Evolutionary conservation across 2,113 vertebrate species (phyloP).

Genomic region (Osmerus mordax): DNA sequence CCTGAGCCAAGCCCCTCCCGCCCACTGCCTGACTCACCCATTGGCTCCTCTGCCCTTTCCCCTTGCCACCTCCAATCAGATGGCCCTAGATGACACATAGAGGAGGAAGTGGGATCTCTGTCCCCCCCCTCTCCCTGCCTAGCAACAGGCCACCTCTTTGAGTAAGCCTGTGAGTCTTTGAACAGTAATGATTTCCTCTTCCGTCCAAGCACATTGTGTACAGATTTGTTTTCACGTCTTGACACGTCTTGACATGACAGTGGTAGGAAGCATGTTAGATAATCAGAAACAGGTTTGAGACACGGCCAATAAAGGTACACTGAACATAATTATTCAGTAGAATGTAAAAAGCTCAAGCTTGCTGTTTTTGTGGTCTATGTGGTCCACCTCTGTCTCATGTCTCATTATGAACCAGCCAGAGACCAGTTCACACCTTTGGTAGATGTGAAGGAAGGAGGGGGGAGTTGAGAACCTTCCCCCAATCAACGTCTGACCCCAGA

Average conservation of each 20-base stretch:
- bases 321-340: too few relatives aligned
- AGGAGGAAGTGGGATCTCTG: slow-evolving; percentile 59
- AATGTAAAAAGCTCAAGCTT: neutral
- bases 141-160: slow-evolving; percentile 63
- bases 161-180: slow-evolving; percentile 23
- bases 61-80: slow-evolving; percentile 67
- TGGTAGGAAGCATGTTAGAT: slow-evolving; percentile 5
- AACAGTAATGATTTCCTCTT: slow-evolving; percentile 40
- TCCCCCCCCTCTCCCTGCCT: slow-evolving; percentile 48
- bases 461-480: too few relatives aligned
- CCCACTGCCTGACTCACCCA: slow-evolving; percentile 61
- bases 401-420: too few relatives aligned
- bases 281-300: too few relatives aligned
- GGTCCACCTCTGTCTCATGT: slow-evolving; percentile 4
- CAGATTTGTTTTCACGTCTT: slow-evolving; percentile 49
- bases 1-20: slow-evolving; percentile 59
- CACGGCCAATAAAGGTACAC: too few relatives aligned
- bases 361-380: slow-evolving; percentile 37
- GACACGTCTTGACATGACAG: slow-evolving; percentile 44
- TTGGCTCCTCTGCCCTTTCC: slow-evolving; percentile 62
- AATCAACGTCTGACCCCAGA: too few relatives aligned
- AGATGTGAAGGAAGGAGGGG: too few relatives aligned
- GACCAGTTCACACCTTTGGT: too few relatives aligned
- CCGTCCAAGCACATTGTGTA: slow-evolving; percentile 38
- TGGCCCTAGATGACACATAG: slow-evolving; percentile 68